Evolutionary conservation across 2,888 invertebrate species (phyloP), one percentile per base, ranked within the genome.

Genomic region (Rotaria sp.): DNA sequence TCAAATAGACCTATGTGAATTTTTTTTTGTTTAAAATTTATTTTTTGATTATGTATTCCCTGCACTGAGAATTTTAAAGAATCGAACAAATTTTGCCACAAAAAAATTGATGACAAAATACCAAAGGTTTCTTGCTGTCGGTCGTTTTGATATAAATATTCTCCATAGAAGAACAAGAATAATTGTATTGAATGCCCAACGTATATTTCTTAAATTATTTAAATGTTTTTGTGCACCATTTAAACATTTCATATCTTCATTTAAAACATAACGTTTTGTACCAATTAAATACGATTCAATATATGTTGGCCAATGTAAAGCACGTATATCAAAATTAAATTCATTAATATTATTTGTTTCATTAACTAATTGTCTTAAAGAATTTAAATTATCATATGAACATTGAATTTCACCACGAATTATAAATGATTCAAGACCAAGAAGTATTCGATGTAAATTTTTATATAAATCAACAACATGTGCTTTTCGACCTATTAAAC

Each of bases 401-500:
- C 86, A 86, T 86, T 86, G 85, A 26, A 85, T 57, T 35, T 86
- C 86, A 35, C 80, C 80, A 13, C 75, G 35, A 84, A 75, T 57
- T 30, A 80, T 85, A 7, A 86, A 50, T 41, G 85, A 86, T 50
- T 86, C 86, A 89, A 96, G 93, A 90, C 95, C 95, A 87, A 94
- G 93, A 80, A 96, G 94, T 24, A 96, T 95, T 91, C 95, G 95
- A 89, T 94, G 94, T 88, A 96, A 75, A 86, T 84, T 41, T 85
- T 84, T 85, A 85, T 87, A 87, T 85, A 85, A 24, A 85, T 84
- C 50, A 50, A 88, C 84, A 59, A 86, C 84, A 84, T 94, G 94
- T 10, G 96, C 95, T 90, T 95, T 95, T 87, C 94, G 93, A 30
- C 95, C 95, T 87, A 94, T 93, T 0, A 94, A 92, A 87, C 94